Evolutionary conservation across 2,113 vertebrate genomes (phyloP).

Genomic region (Ameiurus melas): DNA sequence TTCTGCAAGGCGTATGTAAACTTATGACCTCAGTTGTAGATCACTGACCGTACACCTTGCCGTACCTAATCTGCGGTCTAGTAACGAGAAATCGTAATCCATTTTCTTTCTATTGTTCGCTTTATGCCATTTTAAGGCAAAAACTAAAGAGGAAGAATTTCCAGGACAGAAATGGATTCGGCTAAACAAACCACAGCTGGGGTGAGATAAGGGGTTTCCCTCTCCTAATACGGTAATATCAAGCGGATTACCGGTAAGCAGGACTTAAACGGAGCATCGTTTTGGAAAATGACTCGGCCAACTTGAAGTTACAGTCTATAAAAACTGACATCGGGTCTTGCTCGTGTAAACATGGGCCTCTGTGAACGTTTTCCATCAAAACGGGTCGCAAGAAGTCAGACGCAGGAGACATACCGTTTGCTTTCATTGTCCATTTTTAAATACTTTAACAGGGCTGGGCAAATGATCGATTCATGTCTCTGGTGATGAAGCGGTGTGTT

Average conservation of each 20-base stretch:
- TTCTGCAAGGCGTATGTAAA: no score
- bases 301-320: background rate
- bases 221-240: background rate
- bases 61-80: background rate
- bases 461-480: background rate
- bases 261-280: background rate
- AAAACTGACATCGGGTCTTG: background rate
- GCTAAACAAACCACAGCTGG: background rate
- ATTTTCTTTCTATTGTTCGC: background rate
- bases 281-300: background rate
- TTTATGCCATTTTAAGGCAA: background rate
- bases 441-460: background rate
- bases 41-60: background rate
- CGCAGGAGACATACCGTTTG: background rate
- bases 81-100: background rate
- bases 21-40: no score
- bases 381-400: background rate
- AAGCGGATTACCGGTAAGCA: background rate
- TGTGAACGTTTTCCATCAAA: background rate
- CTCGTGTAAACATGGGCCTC: background rate
- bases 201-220: background rate
- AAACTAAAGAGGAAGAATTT: background rate
- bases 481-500: background rate
- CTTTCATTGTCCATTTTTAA: background rate
- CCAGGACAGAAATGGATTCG: background rate